Base-by-base conservation (phyloP, 2,888 invertebrate genomes). In the Acholoe squamosa region DNA sequence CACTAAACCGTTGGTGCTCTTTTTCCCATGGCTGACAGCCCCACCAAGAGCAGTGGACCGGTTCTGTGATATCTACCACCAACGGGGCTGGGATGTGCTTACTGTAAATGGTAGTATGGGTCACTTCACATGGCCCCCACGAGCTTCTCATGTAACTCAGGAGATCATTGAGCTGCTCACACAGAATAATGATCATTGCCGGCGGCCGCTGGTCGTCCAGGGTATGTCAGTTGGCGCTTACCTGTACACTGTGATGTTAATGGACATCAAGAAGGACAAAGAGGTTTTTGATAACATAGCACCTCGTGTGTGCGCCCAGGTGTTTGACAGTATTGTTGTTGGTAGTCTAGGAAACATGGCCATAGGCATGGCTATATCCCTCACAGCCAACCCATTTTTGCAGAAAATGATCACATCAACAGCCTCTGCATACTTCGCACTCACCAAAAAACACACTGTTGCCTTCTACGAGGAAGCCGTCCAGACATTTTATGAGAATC, bases 181-280 rank as follows among this genome's bases (percentile, higher is more conserved):
- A 12, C 34, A 31, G 22, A 31, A 76, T 22, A 28, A 77, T 28
- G 34, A 3, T n/a, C 5, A 34, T 10, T 25, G 28, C 19, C 22
- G 19, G 16, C 25, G 76, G 14, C 71, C 34, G 19, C 91, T 92
- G 52, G 22, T 94, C 0, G 91, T 93, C 12, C 94, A 94, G 89
- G 93, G 93, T 0, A 93, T 93, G 76, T 94, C 94, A 0, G 93
- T 94, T 67, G 94, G 94, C 10, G 93, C 93, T 10, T 94, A 93
- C 91, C 93, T 93, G 43, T 93, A 93, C 77, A 93, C 93, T 16
- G 91, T 93, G 0, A 88, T 89, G n/a, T 90, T 77, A 22, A 84
- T 91, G 77, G 80, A 90, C 3, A 22, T 67, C 14, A 34, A 33
- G 54, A 84, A 92, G 22, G 28, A 92, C 0, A 92, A 92, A 16